A percentile compares a stretch with the other conserved stretches of the same genome.
Conservation (phyloP, 2,797 vertebrate species). For the Eurystomus glaucurus region DNA sequence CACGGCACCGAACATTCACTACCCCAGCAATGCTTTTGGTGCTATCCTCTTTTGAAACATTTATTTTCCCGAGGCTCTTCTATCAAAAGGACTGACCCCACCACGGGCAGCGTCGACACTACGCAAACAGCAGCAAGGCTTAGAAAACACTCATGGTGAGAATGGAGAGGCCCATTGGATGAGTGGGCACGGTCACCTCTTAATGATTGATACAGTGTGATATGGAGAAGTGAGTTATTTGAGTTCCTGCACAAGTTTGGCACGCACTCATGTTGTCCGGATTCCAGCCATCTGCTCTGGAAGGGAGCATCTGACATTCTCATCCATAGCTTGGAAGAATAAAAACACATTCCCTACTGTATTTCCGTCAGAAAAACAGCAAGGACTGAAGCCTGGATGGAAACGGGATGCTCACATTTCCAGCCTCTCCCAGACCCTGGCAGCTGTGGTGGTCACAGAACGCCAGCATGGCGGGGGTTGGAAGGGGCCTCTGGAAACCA, state of each 20-base stretch:
- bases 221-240: not conserved
- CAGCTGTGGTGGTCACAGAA: too few relatives aligned
- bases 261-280: fast-evolving
- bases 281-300: not conserved
- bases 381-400: not conserved
- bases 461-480: not conserved
- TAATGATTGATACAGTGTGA: fast-evolving
- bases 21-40: fast-evolving
- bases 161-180: fast-evolving
- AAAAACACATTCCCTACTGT: not conserved
- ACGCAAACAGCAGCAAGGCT: not conserved
- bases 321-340: not conserved
- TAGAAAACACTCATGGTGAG: not conserved
- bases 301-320: not conserved
- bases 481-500: not conserved
- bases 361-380: not conserved
- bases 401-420: not conserved
- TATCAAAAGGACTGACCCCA: fast-evolving
- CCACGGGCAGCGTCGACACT: not conserved
- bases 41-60: not conserved
- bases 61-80: not conserved
- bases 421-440: not conserved
- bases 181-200: fast-evolving
- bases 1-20: fast-evolving
- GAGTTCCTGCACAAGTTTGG: not conserved